phyloP scores from a whole-genome alignment of 2,888 invertebrate genomes.

The Lacanobia wlatinum region DNA sequence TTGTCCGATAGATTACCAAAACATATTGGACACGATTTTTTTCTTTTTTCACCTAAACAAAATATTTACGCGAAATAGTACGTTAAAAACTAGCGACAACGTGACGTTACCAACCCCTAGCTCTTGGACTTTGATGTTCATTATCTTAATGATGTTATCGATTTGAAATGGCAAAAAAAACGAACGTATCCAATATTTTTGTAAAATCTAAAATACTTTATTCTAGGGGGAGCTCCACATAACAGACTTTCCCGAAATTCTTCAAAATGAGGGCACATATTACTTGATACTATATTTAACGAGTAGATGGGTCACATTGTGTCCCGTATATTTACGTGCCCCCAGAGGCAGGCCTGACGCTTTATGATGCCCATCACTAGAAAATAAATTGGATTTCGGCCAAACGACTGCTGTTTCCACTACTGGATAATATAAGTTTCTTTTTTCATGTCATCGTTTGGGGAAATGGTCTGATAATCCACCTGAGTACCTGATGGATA shows the following conservation, averaged over 20 bases:
- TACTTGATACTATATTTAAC: conserved; percentile 45
- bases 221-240: too few species aligned
- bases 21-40: too few species aligned
- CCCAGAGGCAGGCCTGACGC: conserved; percentile 36
- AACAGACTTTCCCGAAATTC: not conserved
- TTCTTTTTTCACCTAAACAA: too few species aligned
- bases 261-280: conserved; percentile 20
- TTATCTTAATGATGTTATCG: too few species aligned
- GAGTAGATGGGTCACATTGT: conserved; percentile 39
- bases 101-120: too few species aligned
- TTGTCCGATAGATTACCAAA: too few species aligned
- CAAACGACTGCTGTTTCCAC: conserved; percentile 61
- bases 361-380: conserved; percentile 69
- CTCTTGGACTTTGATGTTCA: too few species aligned
- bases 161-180: too few species aligned
- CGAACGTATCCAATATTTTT: too few species aligned
- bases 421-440: conserved; percentile 1
- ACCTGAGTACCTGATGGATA: conserved; percentile 12
- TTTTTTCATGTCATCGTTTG: conserved; percentile 20
- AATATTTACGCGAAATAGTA: too few species aligned
- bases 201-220: too few species aligned
- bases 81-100: too few species aligned
- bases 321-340: conserved; percentile 34
- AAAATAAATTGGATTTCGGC: conserved; percentile 73
- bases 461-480: conserved; percentile 21